Base-by-base conservation (phyloP, 2,888 invertebrate species). In the Mechanitis messenoides region DNA sequence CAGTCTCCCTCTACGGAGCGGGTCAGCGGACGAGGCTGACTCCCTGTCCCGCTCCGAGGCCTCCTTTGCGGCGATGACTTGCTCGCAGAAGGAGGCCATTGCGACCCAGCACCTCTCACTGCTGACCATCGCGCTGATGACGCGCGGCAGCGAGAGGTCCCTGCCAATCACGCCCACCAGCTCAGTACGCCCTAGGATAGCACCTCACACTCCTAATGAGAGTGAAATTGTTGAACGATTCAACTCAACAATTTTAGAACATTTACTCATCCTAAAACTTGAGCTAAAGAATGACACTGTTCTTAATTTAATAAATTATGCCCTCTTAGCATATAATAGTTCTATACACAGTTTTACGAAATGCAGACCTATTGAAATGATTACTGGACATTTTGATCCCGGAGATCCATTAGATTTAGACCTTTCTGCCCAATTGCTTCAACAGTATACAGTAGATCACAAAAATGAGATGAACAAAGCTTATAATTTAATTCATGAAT, bases 161-260 rank as follows among this genome's bases (percentile, higher is more conserved):
- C n/a, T n/a, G n/a, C n/a, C n/a, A n/a, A n/a, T n/a, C n/a, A n/a
- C n/a, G n/a, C n/a, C n/a, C n/a, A n/a, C n/a, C n/a, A n/a, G n/a
- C n/a, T n/a, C n/a, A n/a, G n/a, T n/a, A n/a, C n/a, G n/a, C n/a
- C 47, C 59, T 42, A 61, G 12, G 45, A 55, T 28, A 12, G 45
- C 56, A 7, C 42, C 58, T 5, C 54, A 64, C 9, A 33, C 59
- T 7, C 64, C 38, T 9, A 53, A 54, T 47, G 58, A 57, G 35
- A 57, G 54, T 46, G 54, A 58, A 45, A 61, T 57, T 42, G 53
- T 59, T 6, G 61, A 61, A 55, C 12, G 53, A n/a, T 55, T 59
- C 11, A 35, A 53, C 28, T 50, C 50, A 50, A 50, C 50, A 50
- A 20, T 50, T 50, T 28, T 50, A 50, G 28, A n/a, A 53, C 53